Conservation (phyloP, 2,113 vertebrate species). For the Uria aalge region DNA sequence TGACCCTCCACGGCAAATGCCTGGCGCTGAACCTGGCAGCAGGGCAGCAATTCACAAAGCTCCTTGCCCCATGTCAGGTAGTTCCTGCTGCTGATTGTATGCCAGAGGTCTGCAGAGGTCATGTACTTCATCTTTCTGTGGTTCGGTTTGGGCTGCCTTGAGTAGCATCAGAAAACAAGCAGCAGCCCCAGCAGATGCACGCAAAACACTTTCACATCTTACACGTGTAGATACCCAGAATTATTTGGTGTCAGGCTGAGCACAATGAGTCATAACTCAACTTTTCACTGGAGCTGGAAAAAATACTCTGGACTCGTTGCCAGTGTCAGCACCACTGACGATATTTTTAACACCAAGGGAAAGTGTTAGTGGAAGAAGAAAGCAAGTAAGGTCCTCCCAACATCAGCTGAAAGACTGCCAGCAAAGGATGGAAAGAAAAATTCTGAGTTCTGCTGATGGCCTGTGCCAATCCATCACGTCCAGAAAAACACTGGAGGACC, state of each 20-base stretch:
- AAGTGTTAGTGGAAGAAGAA: neutral
- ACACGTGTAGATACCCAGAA: neutral
- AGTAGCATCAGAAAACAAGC: neutral
- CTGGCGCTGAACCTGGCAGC: neutral
- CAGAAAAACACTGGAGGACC: neutral
- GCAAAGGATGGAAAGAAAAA: conserved; percentile 10
- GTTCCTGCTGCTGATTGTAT: neutral
- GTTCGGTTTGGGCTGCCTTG: neutral
- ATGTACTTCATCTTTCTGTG: neutral
- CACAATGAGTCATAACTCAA: conserved; percentile 9
- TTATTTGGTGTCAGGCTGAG: neutral
- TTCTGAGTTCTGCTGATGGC: neutral
- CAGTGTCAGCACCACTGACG: neutral
- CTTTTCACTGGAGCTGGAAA: conserved; percentile 2
- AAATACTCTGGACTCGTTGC: neutral
- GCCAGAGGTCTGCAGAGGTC: neutral
- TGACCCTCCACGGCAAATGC: neutral
- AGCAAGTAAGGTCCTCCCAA: neutral
- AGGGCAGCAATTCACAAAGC: neutral
- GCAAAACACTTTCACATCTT: neutral
- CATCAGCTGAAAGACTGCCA: neutral
- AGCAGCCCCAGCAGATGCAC: neutral
- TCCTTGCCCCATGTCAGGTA: neutral
- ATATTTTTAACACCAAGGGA: neutral
- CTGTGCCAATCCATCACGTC: neutral